Evolutionary conservation across 2,888 invertebrate species (phyloP).

Genomic region (Drosophila imparisetae): DNA sequence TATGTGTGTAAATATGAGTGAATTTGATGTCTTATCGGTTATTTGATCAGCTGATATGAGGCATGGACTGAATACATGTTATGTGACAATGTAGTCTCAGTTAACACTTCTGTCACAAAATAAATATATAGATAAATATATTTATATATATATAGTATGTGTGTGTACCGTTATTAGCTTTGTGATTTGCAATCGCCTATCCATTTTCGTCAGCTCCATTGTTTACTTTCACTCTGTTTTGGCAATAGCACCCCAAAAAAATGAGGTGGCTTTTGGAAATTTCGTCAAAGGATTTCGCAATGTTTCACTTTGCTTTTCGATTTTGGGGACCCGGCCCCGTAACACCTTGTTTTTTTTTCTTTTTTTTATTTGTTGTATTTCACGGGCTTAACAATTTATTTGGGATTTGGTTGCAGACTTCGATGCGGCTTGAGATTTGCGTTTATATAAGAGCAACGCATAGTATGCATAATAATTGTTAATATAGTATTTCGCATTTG

Average conservation of each 20-base stretch:
- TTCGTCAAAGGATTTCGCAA: constrained; percentile 62
- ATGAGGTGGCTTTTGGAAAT: constrained; percentile 51
- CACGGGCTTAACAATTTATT: neutral
- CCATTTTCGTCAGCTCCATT: constrained; percentile 75
- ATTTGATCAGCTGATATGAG: constrained; percentile 14
- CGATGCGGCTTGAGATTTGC: constrained; percentile 3
- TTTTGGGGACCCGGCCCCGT: constrained; percentile 33
- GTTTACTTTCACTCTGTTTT: constrained; percentile 71
- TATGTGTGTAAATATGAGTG: neutral
- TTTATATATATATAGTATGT: neutral
- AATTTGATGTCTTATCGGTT: constrained; percentile 18
- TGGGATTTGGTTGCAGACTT: constrained; percentile 2
- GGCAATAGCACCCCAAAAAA: constrained; percentile 31
- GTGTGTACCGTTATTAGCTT: constrained; percentile 79
- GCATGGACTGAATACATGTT: constrained; percentile 16
- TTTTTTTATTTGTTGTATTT: constrained; percentile 7
- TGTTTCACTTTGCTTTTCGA: constrained; percentile 29
- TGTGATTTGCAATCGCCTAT: constrained; percentile 74
- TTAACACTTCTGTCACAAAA: constrained; percentile 16
- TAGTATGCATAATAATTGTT: constrained; percentile 59
- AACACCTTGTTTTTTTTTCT: constrained; percentile 2
- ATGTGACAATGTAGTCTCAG: constrained; percentile 25
- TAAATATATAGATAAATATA: neutral
- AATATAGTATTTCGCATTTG: constrained; percentile 25
- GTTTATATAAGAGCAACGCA: constrained; percentile 26